Conservation (phyloP, 2,888 invertebrate genomes). For the Ectemnius cavifrons region DNA sequence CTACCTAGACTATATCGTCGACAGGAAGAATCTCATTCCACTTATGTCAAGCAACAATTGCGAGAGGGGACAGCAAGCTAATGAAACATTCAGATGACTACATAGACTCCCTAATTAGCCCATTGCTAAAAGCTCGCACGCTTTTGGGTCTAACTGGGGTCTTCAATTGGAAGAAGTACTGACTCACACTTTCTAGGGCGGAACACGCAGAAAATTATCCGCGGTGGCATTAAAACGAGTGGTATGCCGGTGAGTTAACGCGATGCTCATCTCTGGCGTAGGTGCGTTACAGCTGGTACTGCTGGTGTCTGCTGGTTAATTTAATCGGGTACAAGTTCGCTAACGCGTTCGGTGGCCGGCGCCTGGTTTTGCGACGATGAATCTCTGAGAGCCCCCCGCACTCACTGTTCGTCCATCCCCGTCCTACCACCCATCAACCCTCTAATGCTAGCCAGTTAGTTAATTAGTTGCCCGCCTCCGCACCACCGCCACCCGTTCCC, state of each 20-base stretch:
- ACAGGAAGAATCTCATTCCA: slow-evolving; percentile 16
- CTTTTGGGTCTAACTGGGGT: slow-evolving; percentile 14
- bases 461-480: slow-evolving; percentile 40
- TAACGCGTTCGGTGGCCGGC: slow-evolving; percentile 9
- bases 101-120: slow-evolving; percentile 37
- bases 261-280: too few species aligned
- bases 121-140: not conserved
- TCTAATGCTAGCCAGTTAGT: slow-evolving; percentile 30
- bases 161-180: slow-evolving; percentile 16
- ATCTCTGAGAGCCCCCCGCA: slow-evolving; percentile 13
- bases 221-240: too few species aligned
- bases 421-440: not conserved
- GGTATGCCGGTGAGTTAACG: too few species aligned
- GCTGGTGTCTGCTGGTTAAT: not conserved
- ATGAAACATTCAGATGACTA: slow-evolving; percentile 46
- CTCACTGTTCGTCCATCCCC: too few species aligned
- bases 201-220: too few species aligned
- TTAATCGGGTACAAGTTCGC: not conserved
- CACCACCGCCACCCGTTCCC: too few species aligned
- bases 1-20: too few species aligned
- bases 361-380: slow-evolving; percentile 32
- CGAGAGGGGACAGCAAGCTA: slow-evolving; percentile 22
- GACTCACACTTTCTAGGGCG: too few species aligned
- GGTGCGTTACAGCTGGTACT: too few species aligned
- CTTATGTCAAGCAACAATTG: not conserved